Base-by-base conservation (phyloP, 2,797 vertebrate species). In the Ctenochaetus hawaiiensis region DNA sequence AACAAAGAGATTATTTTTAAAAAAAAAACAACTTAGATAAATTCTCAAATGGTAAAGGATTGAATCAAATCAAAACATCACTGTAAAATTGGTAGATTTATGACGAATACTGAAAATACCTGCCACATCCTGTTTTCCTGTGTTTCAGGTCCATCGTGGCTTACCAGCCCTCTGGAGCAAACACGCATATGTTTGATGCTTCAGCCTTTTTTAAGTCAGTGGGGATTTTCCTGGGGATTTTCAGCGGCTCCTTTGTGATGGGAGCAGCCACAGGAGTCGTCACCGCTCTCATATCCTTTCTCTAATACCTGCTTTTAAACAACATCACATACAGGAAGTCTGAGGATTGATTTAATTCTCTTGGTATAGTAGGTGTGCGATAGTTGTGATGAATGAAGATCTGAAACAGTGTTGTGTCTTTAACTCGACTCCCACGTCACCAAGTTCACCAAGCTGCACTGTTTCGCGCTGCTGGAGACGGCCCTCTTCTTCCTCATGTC, bases 401-500 rank as follows among this genome's bases (percentile, higher is more conserved):
- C 13, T 10, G 16, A 44, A 56, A 0, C 18, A 1, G 6, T 54
- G 16, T 78, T 67, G 41, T 54, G n/a, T 87, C 96, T 94, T 97
- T 97, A 96, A 97, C 94, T 45, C 62, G 13, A 5, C 62, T 48
- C 26, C 89, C 86, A 99, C 97, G 97, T 99, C 84, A 99, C 98
- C 84, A 99, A 99, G 84, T 99, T 99, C 86, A 99, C 98, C 17
- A 98, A 98, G 77, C 91, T 99, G 77, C 95, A 97, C 14, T 97
- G 99, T 83, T 99, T 99, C 87, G 97, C 96, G 0, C 82, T 99
- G 84, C 89, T 99, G 91, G 98, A 99, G 94, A 99, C 98, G 0
- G 98, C 97, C 8, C 92, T 99, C 56, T 99, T 99, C 86, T 99
- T 99, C 94, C 86, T 99, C 77, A 98, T 99, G 98, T 99, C 98